Percentiles rank a stretch among this genome's conserved stretches.
These are phyloP conservation scores for Tachysurus fulvidraco DNA, from an alignment of 2,113 vertebrate species.

Conservation along the genomic window DNA sequence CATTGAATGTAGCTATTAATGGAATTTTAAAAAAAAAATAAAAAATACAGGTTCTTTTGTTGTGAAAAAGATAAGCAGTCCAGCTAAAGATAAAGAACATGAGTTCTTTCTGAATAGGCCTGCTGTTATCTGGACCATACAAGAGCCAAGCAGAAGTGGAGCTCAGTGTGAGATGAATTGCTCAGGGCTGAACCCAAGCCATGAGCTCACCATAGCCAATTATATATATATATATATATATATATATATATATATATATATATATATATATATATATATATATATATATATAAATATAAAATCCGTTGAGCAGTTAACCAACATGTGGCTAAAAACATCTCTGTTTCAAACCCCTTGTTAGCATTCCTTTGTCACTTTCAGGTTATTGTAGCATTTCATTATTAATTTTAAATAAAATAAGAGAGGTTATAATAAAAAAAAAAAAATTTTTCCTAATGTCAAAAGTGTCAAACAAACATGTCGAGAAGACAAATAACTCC, in stretches of 20 bases:
- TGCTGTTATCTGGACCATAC: neutral
- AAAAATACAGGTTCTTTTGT: neutral
- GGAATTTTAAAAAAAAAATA: neutral
- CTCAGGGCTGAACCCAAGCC: neutral
- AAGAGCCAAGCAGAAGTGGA: neutral
- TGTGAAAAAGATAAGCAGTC: neutral
- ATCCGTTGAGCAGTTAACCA: neutral
- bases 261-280: no score
- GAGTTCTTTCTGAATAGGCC: neutral
- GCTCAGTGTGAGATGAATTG: neutral
- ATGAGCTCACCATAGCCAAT: neutral
- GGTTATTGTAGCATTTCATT: neutral
- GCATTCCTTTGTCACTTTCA: neutral
- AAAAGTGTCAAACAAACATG: no score
- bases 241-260: neutral
- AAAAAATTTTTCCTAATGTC: neutral
- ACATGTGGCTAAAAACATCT: neutral
- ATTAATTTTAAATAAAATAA: neutral
- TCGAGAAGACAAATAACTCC: neutral
- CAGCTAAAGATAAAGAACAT: neutral
- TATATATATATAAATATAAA: neutral
- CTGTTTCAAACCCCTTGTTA: neutral
- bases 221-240: no score
- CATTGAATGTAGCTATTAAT: neutral
- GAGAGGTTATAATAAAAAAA: no score